phyloP scores from a whole-genome alignment of 1,140 invertebrate genomes.

The Platyura marginata region DNA sequence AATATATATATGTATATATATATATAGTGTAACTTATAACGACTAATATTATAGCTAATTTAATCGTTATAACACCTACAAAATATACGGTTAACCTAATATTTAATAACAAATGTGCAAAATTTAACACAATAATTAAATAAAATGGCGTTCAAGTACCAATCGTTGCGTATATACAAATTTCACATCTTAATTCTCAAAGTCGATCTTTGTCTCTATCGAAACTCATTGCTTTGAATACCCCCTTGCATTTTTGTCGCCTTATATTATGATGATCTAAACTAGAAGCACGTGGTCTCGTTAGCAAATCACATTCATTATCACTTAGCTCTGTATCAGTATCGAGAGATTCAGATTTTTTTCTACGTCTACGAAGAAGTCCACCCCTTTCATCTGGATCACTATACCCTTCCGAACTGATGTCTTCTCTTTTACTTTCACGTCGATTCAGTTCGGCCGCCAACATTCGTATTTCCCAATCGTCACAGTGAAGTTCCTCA shows the following conservation, averaged over 20 bases:
- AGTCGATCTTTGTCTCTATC: conserved; percentile 25
- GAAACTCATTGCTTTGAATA: conserved; percentile 25
- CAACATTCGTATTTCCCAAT: conserved; percentile 63
- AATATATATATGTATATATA: too few relatives aligned
- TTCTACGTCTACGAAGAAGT: conserved; percentile 14
- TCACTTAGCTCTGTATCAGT: conserved; percentile 19
- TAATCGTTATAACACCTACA: too few relatives aligned
- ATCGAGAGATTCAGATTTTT: conserved; percentile 14
- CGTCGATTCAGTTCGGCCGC: conserved; percentile 47
- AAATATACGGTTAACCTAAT: too few relatives aligned
- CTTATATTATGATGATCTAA: conserved; percentile 22
- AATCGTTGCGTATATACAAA: conserved; percentile 1
- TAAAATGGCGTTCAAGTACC: not conserved
- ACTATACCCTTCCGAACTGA: conserved; percentile 13
- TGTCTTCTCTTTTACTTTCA: conserved; percentile 24
- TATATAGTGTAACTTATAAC: too few relatives aligned
- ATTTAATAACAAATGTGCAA: too few relatives aligned
- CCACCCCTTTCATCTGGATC: conserved; percentile 14
- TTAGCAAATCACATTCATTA: conserved; percentile 8
- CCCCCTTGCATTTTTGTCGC: conserved; percentile 15
- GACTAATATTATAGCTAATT: too few relatives aligned
- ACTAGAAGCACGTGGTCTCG: conserved; percentile 17
- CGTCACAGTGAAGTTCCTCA: conserved; percentile 15
- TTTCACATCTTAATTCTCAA: conserved; percentile 11
- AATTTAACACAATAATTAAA: too few relatives aligned